Percentiles rank a stretch among this genome's conserved stretches.
Conservation (phyloP, 2,888 invertebrate genomes). For the Cheilosia vulpina region DNA sequence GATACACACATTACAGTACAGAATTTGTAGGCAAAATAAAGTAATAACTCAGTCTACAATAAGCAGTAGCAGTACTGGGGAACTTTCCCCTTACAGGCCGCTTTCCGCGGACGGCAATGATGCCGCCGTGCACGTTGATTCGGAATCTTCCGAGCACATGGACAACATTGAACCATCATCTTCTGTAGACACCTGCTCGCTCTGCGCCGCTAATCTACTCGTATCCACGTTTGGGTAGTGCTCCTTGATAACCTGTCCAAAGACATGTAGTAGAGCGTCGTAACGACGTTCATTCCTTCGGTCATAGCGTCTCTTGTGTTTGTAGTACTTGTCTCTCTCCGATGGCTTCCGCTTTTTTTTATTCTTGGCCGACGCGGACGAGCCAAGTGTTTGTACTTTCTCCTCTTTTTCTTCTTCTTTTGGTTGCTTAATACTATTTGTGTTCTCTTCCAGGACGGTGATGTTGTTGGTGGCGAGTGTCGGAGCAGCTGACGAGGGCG, state of each 20-base stretch:
- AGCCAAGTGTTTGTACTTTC: conserved; percentile 32
- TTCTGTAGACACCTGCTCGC: conserved; percentile 53
- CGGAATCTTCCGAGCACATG: conserved; percentile 35
- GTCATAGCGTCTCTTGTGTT: conserved; percentile 80
- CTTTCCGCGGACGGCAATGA: conserved; percentile 50
- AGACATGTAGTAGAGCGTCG: conserved; percentile 78
- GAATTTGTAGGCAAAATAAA: conserved; percentile 18
- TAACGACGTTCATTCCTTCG: conserved; percentile 80
- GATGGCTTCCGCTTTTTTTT: conserved; percentile 48
- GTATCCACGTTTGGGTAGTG: conserved; percentile 79
- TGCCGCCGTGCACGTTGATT: conserved; percentile 37
- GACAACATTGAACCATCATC: conserved; percentile 49
- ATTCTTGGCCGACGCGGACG: neutral
- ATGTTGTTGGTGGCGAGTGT: conserved; percentile 30
- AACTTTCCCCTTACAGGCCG: conserved; percentile 18
- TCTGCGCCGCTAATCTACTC: conserved; percentile 69
- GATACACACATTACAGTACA: conserved; percentile 32
- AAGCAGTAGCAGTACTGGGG: conserved; percentile 33
- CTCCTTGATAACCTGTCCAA: conserved; percentile 78
- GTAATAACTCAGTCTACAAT: conserved; percentile 49
- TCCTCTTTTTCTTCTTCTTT: conserved; percentile 40
- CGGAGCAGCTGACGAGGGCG: neutral
- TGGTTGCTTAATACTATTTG: conserved; percentile 52
- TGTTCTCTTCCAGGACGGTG: conserved; percentile 18
- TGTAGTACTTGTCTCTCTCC: conserved; percentile 80